A percentile compares a stretch with the other conserved stretches of the same genome.
Conservation (phyloP, 2,797 vertebrate species). For the Phalanger gymnotis region DNA sequence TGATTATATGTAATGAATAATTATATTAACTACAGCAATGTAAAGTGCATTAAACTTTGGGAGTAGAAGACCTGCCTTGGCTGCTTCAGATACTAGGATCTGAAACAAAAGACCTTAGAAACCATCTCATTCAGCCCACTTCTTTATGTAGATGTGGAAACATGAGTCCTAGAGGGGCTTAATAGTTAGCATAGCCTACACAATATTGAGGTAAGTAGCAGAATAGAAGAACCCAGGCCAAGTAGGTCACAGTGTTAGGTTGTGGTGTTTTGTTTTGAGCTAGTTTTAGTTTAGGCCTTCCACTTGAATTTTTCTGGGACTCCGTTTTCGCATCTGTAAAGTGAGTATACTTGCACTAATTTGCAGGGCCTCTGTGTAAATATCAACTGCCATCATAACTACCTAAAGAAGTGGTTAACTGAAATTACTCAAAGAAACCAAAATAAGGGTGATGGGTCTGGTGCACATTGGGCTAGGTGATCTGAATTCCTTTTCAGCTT, state of each 20-base stretch:
- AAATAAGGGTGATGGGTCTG: background rate
- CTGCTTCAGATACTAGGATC: background rate
- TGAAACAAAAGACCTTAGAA: background rate
- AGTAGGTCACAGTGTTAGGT: too few relatives aligned
- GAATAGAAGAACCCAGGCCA: too few relatives aligned
- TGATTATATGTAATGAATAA: too few relatives aligned
- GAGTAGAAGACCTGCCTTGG: background rate
- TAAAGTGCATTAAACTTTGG: background rate
- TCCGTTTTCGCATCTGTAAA: background rate
- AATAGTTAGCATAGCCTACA: background rate
- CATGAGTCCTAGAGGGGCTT: background rate
- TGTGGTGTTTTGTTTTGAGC: background rate
- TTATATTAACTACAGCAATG: background rate
- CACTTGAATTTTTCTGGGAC: background rate
- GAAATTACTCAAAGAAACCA: background rate
- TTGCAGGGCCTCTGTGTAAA: background rate
- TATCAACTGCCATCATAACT: background rate
- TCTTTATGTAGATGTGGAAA: background rate
- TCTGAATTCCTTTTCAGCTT: background rate
- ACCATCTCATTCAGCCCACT: background rate
- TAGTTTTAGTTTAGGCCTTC: background rate
- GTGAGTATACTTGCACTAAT: background rate
- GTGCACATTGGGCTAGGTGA: too few relatives aligned
- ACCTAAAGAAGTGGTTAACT: background rate
- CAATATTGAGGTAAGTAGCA: background rate